These are phyloP conservation scores for Aphrophora alni DNA, from an alignment of 2,888 invertebrate species.

Conservation along the genomic window DNA sequence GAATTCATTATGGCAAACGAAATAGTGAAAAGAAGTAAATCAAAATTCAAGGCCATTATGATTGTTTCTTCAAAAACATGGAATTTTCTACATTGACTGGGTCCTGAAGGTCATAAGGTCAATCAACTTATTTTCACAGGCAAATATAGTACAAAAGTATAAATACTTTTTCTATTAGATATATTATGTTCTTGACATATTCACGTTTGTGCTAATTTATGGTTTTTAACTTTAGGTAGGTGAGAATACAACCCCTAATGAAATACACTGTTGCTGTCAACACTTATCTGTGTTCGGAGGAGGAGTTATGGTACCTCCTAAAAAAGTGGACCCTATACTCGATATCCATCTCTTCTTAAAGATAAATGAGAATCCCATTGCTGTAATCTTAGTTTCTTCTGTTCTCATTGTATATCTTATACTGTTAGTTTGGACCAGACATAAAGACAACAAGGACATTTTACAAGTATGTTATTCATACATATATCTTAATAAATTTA, in stretches of 20 bases:
- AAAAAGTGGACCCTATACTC: constrained; percentile 39
- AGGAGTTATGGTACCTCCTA: constrained; percentile 41
- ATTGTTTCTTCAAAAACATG: too few species aligned
- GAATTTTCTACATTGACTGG: too few species aligned
- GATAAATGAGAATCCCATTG: constrained; percentile 44
- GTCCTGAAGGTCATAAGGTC: too few species aligned
- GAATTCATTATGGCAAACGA: too few species aligned
- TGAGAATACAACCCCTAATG: constrained; percentile 13
- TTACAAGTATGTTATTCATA: constrained; percentile 27
- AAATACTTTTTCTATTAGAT: too few species aligned
- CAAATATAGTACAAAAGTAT: too few species aligned
- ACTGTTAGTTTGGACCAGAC: constrained; percentile 43
- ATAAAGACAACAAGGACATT: constrained; percentile 43
- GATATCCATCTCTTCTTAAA: constrained; percentile 44
- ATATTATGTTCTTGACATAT: too few species aligned
- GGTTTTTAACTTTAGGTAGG: neutral
- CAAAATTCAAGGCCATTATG: too few species aligned
- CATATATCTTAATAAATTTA: too few species aligned
- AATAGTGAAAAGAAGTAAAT: too few species aligned
- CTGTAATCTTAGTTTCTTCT: constrained; percentile 36
- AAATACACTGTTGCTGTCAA: constrained; percentile 41
- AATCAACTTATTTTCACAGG: too few species aligned
- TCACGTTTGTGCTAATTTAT: too few species aligned
- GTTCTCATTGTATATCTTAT: constrained; percentile 43
- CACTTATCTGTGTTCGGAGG: constrained; percentile 47